Conservation (phyloP, 64 coral and sea anemone genomes). For the Montipora sp. region DNA sequence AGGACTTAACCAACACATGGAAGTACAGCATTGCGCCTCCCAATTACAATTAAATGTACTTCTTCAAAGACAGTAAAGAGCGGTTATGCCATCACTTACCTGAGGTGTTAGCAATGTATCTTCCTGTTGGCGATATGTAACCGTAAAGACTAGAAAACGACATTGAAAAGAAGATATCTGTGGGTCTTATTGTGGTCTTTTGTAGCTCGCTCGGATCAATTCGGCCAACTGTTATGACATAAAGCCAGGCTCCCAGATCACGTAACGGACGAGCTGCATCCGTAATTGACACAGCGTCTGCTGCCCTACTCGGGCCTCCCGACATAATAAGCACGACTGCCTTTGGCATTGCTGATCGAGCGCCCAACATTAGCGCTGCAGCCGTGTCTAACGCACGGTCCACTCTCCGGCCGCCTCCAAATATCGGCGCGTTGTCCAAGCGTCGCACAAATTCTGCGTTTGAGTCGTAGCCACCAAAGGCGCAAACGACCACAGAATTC, state of each 20-base stretch:
- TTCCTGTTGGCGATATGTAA: slow-evolving; percentile 23
- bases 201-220: background rate
- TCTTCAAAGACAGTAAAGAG: too few species aligned
- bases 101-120: slow-evolving; percentile 31
- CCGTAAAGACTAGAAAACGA: slow-evolving; percentile 48
- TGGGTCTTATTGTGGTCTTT: slow-evolving; percentile 41
- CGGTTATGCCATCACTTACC: background rate
- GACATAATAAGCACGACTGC: slow-evolving; percentile 58
- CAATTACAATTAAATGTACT: too few species aligned
- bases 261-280: slow-evolving; percentile 14
- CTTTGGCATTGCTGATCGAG: slow-evolving; percentile 42
- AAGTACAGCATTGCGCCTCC: too few species aligned
- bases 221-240: slow-evolving; percentile 61
- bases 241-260: slow-evolving; percentile 53
- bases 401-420: slow-evolving; percentile 42
- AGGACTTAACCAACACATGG: too few species aligned
- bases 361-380: slow-evolving; percentile 24
- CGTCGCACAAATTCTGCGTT: slow-evolving; percentile 16
- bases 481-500: slow-evolving; percentile 26
- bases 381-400: slow-evolving; percentile 58
- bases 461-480: slow-evolving; percentile 46
- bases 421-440: slow-evolving; percentile 13
- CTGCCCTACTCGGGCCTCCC: slow-evolving; percentile 16
- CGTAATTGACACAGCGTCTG: background rate
- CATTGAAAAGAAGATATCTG: slow-evolving; percentile 57